Conservation (phyloP, 2,888 invertebrate genomes). For the Parapristionchus giblindavisi region DNA sequence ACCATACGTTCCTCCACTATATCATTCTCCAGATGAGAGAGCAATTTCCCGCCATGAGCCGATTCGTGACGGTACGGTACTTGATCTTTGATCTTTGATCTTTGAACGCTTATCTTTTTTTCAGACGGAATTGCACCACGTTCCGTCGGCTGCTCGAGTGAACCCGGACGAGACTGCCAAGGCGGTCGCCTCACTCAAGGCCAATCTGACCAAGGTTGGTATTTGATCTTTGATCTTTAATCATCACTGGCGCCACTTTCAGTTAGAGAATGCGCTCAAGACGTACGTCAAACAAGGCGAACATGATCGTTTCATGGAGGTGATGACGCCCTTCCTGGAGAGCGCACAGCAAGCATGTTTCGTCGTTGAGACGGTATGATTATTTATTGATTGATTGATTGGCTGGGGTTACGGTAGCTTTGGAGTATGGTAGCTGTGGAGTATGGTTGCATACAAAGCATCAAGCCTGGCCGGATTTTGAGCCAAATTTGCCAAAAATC, state of each 20-base stretch:
- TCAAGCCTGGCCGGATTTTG: not conserved
- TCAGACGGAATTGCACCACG: constrained; percentile 85
- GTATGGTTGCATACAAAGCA: not conserved
- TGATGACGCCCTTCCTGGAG: constrained; percentile 84
- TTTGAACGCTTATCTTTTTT: not conserved
- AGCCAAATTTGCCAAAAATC: no score
- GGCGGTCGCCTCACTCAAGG: constrained; percentile 64
- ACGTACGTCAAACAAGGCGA: constrained; percentile 80
- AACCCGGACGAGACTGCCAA: constrained; percentile 72
- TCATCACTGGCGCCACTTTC: constrained; percentile 65
- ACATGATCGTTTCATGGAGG: constrained; percentile 84
- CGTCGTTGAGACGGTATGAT: constrained; percentile 78
- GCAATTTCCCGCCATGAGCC: constrained; percentile 2
- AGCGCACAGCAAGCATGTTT: constrained; percentile 87
- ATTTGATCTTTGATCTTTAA: not conserved
- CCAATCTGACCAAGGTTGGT: constrained; percentile 48
- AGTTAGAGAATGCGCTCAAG: constrained; percentile 88
- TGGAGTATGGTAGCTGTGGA: not conserved
- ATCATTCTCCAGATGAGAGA: constrained; percentile 44
- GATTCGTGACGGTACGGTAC: constrained; percentile 29
- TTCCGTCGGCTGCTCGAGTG: constrained; percentile 83
- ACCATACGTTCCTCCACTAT: constrained; percentile 85
- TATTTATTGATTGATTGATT: not conserved
- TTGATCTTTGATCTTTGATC: not conserved
- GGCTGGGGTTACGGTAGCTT: not conserved